Base-by-base conservation (phyloP, 1,140 invertebrate genomes). In the Scylla paramamosain region DNA sequence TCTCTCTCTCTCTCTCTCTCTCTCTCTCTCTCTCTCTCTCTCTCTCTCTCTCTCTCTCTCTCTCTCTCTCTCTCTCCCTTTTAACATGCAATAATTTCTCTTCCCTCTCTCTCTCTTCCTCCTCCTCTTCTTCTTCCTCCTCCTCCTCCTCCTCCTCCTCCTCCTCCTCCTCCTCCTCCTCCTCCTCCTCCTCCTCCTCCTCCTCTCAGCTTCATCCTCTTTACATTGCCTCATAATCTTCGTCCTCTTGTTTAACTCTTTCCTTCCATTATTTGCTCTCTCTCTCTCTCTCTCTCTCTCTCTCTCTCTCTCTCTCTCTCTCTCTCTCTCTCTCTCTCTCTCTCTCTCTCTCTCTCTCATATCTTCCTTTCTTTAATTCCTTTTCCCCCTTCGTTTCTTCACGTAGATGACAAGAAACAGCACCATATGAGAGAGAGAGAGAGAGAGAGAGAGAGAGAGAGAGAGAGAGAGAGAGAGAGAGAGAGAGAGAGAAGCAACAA, bases 261-360 rank as follows among this genome's bases (percentile, higher is more conserved):
- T 46, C 88, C 45, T 45, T 90, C 88, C 45, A 31, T 46, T 45
- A n/a, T 45, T 39, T 48, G 31, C 88, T 46, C 45, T 59, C 48
- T 59, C 16, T 46, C 89, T 45, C 39, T 59, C 89, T 91, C 89
- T 46, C 39, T 48, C 48, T 48, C 48, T 91, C 89, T 48, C 89
- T 48, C 39, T 91, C 89, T 91, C 89, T 59, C 48, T 59, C 48
- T 59, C 48, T 91, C 89, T 59, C 48, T 59, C 48, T 91, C 89
- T 59, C 89, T 91, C 45, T 91, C 89, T 59, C 89, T 92, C 91
- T 92, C 52, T 92, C 91, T 92, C 91, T 92, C 91, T 92, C 52
- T 92, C 91, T 92, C 91, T 92, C 91, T 92, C 52, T 92, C 91
- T 92, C 91, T 92, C 91, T 92, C 91, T 92, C 91, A 10, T 16